phyloP scores from a whole-genome alignment of 2,888 invertebrate species.

The Suillia variegata region DNA sequence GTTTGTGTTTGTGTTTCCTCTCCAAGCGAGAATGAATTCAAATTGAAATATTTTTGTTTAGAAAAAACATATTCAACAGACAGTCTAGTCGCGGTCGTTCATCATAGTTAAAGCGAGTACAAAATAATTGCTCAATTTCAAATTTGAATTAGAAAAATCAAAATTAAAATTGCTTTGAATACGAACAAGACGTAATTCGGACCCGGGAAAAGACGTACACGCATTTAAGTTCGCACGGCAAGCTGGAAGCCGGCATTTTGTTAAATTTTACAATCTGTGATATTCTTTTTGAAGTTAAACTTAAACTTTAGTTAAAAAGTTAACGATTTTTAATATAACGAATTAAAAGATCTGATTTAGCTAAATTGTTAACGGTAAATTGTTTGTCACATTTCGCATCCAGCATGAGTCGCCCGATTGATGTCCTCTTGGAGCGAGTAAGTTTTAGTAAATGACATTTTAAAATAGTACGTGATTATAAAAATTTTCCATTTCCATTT shows the following conservation, averaged over 20 bases:
- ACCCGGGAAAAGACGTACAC: too few relatives aligned
- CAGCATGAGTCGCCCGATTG: slow-evolving; percentile 57
- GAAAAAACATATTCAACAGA: not conserved
- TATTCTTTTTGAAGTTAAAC: not conserved
- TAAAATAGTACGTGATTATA: not conserved
- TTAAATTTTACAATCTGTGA: too few relatives aligned
- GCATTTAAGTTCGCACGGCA: too few relatives aligned
- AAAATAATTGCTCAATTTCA: not conserved
- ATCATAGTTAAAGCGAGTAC: not conserved
- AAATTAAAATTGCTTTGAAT: not conserved
- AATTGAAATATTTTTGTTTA: not conserved
- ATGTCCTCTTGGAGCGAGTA: slow-evolving; percentile 57
- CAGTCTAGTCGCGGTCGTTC: not conserved
- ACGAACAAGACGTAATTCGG: not conserved
- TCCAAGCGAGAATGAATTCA: not conserved
- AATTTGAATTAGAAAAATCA: not conserved
- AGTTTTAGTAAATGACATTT: slow-evolving; percentile 36
- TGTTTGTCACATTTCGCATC: too few relatives aligned
- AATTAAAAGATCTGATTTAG: too few relatives aligned
- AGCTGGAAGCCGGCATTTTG: too few relatives aligned
- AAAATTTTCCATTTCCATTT: not conserved
- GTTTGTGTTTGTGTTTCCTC: not conserved
- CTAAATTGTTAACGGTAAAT: too few relatives aligned
- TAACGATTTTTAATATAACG: too few relatives aligned
- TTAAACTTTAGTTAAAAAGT: not conserved